phyloP scores from a whole-genome alignment of 2,113 vertebrate species.

The Suncus etruscus region DNA sequence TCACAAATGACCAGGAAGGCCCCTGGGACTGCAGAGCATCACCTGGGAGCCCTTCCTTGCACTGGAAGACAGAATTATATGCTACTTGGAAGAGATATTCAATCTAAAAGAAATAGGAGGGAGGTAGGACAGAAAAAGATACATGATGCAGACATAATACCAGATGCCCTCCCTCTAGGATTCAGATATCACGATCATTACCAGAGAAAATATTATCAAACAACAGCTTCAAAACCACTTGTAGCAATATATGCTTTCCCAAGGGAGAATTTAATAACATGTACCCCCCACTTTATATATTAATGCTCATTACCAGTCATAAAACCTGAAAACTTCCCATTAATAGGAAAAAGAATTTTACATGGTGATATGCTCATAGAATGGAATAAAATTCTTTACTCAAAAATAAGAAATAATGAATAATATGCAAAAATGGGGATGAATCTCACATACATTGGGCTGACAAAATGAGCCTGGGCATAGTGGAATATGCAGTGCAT shows the following conservation, averaged over 20 bases:
- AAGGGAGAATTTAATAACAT: not conserved
- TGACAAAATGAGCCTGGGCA: not conserved
- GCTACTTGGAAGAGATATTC: not conserved
- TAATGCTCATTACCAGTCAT: not conserved
- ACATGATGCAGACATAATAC: no score
- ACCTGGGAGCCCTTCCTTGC: no score
- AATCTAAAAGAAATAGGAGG: not conserved
- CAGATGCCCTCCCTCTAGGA: no score
- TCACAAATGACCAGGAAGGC: no score
- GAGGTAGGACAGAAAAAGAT: no score
- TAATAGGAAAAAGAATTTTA: not conserved
- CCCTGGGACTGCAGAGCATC: no score
- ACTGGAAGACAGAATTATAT: not conserved
- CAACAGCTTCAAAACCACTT: not conserved
- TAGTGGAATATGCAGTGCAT: not conserved
- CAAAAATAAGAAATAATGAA: not conserved
- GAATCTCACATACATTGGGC: not conserved
- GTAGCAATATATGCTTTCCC: conserved; percentile 1
- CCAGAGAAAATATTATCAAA: not conserved
- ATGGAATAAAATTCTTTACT: not conserved
- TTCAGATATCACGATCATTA: not conserved
- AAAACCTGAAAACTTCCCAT: not conserved
- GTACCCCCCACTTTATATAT: not conserved
- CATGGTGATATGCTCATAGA: not conserved
- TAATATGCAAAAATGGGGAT: not conserved